Percentiles rank a stretch among this genome's conserved stretches.
Evolutionary conservation across 2,113 vertebrate species (phyloP).

Genomic region (Camelus bactrianus): DNA sequence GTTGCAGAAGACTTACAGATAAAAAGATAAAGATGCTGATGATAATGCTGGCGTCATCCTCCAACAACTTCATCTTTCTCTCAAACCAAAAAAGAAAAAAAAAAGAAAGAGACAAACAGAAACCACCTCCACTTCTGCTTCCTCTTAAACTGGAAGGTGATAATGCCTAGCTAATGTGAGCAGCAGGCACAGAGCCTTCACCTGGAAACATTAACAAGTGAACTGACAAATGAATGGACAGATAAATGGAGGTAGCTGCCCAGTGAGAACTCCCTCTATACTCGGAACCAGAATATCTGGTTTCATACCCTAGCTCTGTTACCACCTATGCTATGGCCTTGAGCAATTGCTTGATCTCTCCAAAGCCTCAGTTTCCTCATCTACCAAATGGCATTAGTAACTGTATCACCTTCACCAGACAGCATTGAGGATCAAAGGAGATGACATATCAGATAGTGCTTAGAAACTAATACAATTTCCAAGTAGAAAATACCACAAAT

Average conservation of each 20-base stretch:
- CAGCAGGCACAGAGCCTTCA: not conserved
- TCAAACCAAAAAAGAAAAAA: not conserved
- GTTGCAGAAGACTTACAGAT: not conserved
- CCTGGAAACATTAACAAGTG: not conserved
- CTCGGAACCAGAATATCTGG: not conserved
- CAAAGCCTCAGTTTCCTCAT: not conserved
- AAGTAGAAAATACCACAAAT: not conserved
- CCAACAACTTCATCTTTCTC: conserved; percentile 1
- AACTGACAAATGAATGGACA: not conserved
- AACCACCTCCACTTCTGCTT: not conserved
- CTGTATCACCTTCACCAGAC: not conserved
- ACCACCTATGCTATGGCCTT: not conserved
- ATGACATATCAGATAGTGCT: not conserved
- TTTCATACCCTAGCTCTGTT: not conserved
- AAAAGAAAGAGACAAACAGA: not conserved
- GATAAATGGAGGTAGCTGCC: not conserved
- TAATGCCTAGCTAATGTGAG: not conserved
- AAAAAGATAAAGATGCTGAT: conserved; percentile 37
- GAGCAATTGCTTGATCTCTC: not conserved
- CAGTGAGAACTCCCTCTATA: not conserved
- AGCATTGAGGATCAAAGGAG: not conserved
- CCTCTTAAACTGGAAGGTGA: not conserved
- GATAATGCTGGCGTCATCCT: not conserved
- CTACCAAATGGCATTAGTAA: not conserved
- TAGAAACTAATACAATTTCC: not conserved